A percentile compares a stretch with the other conserved stretches of the same genome.
These are phyloP conservation scores for Chaenocephalus aceratus DNA, from an alignment of 2,113 vertebrate genomes.

Conservation along the genomic window DNA sequence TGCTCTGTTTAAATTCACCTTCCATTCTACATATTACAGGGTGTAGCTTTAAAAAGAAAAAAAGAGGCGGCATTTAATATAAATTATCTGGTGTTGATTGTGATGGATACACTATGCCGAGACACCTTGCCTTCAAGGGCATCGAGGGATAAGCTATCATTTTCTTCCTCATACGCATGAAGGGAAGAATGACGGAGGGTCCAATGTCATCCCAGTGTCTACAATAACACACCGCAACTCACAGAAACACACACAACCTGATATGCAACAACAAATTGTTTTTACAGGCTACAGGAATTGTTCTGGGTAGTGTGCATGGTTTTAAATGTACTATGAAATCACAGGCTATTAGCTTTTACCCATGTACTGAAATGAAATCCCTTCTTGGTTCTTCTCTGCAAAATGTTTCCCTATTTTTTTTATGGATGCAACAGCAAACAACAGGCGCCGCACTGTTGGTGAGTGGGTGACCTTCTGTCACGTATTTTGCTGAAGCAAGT, in stretches of 20 bases:
- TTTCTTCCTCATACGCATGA: conserved; percentile 79
- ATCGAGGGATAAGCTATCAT: conserved; percentile 84
- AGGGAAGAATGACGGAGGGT: conserved; percentile 76
- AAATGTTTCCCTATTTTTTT: background rate
- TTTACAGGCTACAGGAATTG: background rate
- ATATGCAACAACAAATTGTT: conserved; percentile 20
- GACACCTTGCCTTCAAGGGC: conserved; percentile 87
- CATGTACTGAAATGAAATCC: background rate
- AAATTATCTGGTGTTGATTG: conserved; percentile 86
- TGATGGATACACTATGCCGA: conserved; percentile 85
- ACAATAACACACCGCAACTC: conserved; percentile 69
- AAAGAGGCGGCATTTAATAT: conserved; percentile 77
- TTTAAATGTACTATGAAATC: conserved; percentile 9
- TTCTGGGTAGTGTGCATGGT: conserved; percentile 13
- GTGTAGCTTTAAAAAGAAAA: conserved; percentile 57
- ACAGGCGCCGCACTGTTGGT: conserved; percentile 33
- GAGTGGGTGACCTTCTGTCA: conserved; percentile 60
- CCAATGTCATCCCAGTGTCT: conserved; percentile 78
- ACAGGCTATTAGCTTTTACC: background rate
- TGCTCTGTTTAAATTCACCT: conserved; percentile 78
- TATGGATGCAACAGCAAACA: conserved; percentile 40
- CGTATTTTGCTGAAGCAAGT: conserved; percentile 68
- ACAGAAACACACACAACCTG: conserved; percentile 23
- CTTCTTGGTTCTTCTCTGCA: background rate
- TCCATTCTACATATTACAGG: conserved; percentile 63